A percentile compares a stretch with the other conserved stretches of the same genome.
Evolutionary conservation across 2,888 invertebrate species (phyloP).

Genomic region (Tiliacea aurago): DNA sequence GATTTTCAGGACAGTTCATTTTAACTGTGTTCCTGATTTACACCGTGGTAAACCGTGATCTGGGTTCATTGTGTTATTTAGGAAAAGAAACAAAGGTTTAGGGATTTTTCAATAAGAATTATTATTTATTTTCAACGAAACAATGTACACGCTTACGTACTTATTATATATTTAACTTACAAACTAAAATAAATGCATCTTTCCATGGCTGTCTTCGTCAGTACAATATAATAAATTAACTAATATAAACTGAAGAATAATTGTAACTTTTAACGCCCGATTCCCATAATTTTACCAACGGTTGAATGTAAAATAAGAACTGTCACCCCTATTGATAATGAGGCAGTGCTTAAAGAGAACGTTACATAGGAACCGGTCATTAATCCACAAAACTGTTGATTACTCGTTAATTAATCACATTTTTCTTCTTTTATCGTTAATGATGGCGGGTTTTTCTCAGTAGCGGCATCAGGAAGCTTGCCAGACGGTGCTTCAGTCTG

Average conservation of each 20-base stretch:
- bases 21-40: no score
- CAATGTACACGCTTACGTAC: slow-evolving; percentile 79
- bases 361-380: slow-evolving; percentile 7
- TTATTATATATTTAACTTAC: slow-evolving; percentile 73
- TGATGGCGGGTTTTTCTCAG: slow-evolving; percentile 85
- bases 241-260: slow-evolving; percentile 37
- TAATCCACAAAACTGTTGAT: slow-evolving; percentile 27
- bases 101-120: slow-evolving; percentile 90
- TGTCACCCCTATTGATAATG: not conserved
- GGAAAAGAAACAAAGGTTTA: no score
- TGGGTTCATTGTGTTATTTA: no score
- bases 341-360: not conserved
- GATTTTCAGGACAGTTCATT: no score
- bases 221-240: slow-evolving; percentile 43
- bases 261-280: slow-evolving; percentile 20
- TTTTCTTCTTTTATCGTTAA: slow-evolving; percentile 57
- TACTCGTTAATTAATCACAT: slow-evolving; percentile 48
- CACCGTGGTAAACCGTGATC: no score
- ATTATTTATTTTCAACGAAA: slow-evolving; percentile 89
- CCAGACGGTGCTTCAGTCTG: slow-evolving; percentile 89
- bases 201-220: slow-evolving; percentile 71
- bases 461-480: slow-evolving; percentile 89
- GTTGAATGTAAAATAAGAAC: not conserved
- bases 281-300: slow-evolving; percentile 20
- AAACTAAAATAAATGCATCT: slow-evolving; percentile 83